Base-by-base conservation (phyloP, 2,888 invertebrate genomes). In the Brachycybe producta region DNA sequence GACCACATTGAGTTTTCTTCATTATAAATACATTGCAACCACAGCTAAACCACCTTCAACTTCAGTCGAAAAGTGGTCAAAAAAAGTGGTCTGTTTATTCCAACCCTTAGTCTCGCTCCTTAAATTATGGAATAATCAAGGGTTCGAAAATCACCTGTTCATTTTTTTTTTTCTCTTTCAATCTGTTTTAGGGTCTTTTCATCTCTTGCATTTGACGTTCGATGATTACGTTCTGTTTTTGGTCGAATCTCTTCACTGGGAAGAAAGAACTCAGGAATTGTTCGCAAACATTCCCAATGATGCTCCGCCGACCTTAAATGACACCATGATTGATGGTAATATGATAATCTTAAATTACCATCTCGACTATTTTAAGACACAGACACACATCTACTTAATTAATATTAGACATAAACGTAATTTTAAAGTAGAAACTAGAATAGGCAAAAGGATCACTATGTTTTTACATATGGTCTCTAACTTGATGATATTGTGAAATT, bases 171-270 rank as follows among this genome's bases (percentile, higher is more conserved):
- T 19, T 13, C 15, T 3, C 26, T 35, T 8, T 40, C 21, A 1
- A 15, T 21, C 24, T 4, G 23, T 17, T 32, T 4, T 15, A 52
- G 71, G 70, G 23, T 70, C 69, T 3, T 70, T 70, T 56, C 70
- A 70, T 52, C 60, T 71, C 40, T 60, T 71, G 32, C 68, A 70
- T 52, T 61, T 71, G 27, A 67, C 70, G 65, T 68, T 69, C 56
- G 69, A 70, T 55, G 71, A 70, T 54, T 70, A 69, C 53, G 65
- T 71, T 7, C 56, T 69, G 53, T 68, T 67, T 53, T 60, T 66
- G 46, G 63, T 70, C n/a, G 70, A 70, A 54, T 63, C 60, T 38
- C 58, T 70, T n/a, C 65, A 69, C 54, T 61, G 63, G 23, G 65
- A 69, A 48, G 68, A 69, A 46, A 57, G 65, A 45, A 62, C 65